Conservation (phyloP, 2,797 vertebrate genomes). For the Phoeniculus purpureus region DNA sequence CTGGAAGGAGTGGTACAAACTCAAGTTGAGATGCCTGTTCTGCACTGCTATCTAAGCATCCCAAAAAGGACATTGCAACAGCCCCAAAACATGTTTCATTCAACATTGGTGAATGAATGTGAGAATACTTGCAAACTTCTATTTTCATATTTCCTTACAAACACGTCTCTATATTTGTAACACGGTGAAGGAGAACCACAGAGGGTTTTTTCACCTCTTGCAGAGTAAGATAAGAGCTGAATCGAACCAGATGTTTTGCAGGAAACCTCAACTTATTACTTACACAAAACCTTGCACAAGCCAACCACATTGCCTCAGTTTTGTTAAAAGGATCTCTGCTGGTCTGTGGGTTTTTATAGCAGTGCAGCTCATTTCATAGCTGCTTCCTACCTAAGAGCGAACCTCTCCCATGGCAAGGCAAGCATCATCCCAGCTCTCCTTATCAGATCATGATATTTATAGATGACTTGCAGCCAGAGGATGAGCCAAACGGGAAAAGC, state of each 20-base stretch:
- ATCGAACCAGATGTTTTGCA: conserved; percentile 65
- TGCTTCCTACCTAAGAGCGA: background rate
- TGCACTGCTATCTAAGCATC: background rate
- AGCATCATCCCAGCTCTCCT: background rate
- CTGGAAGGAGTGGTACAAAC: background rate
- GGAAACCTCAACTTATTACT: conserved; percentile 67
- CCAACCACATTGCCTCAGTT: background rate
- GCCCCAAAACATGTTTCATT: conserved; percentile 11
- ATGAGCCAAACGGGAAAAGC: conserved; percentile 37
- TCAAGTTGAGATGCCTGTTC: background rate
- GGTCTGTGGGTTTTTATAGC: conserved; percentile 5
- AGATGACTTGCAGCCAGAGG: background rate
- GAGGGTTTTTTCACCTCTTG: conserved; percentile 20
- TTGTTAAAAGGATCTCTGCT: conserved; percentile 48
- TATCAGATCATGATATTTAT: background rate
- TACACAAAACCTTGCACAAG: background rate
- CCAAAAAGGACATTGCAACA: background rate
- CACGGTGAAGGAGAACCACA: conserved; percentile 55
- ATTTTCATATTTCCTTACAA: conserved; percentile 41
- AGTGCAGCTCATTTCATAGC: conserved; percentile 29
- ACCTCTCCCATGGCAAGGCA: background rate
- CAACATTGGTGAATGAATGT: background rate
- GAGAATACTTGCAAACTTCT: conserved; percentile 45
- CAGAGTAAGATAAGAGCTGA: conserved; percentile 54
- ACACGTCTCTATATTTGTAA: conserved; percentile 48